Evolutionary conservation across 2,888 invertebrate genomes (phyloP).

Genomic region (Drosophila acutilabella): DNA sequence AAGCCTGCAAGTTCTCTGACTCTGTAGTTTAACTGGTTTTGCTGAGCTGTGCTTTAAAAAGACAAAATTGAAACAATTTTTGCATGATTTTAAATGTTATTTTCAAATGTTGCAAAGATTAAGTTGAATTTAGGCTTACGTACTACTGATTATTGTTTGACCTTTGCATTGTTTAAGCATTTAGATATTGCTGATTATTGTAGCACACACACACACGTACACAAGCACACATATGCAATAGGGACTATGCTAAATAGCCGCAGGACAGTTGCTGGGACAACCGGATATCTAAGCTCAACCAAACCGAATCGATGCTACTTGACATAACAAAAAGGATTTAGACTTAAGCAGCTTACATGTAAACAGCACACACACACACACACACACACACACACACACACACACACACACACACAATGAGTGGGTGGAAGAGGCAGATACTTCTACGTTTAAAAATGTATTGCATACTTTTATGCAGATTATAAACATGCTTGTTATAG

Average conservation of each 20-base stretch:
- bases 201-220: constrained; percentile 1
- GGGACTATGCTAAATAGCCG: constrained; percentile 65
- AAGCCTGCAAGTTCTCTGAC: background rate
- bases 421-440: background rate
- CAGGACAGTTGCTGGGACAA: constrained; percentile 59
- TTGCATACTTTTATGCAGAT: constrained; percentile 75
- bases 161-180: background rate
- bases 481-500: constrained; percentile 63
- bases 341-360: constrained; percentile 74
- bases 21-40: no score
- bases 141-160: background rate
- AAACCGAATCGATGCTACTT: constrained; percentile 53
- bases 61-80: no score
- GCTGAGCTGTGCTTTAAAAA: no score
- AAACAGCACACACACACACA: constrained; percentile 52
- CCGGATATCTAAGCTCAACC: constrained; percentile 35
- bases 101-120: no score
- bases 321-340: constrained; percentile 76
- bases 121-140: background rate
- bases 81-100: no score
- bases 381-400: constrained; percentile 7
- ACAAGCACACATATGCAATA: no score
- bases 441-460: constrained; percentile 37
- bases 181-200: constrained; percentile 12
- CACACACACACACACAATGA: no score